These are phyloP conservation scores for Camponotus fellah DNA, from an alignment of 2,888 invertebrate species.

Conservation along the genomic window DNA sequence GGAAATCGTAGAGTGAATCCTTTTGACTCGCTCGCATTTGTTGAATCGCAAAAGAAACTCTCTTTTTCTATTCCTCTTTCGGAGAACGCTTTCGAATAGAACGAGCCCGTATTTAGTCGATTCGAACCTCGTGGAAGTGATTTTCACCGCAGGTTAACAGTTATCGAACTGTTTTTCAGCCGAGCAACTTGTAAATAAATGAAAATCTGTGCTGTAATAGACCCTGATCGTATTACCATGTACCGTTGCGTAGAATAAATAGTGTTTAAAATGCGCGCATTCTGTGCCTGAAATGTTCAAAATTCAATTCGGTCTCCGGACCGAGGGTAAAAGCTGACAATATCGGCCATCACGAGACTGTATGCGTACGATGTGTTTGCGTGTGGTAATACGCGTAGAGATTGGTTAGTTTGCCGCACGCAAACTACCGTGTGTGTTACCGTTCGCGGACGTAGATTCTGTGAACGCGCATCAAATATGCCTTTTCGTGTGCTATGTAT, in stretches of 20 bases:
- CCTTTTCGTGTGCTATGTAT: slow-evolving; percentile 59
- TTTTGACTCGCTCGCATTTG: not conserved
- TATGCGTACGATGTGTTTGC: slow-evolving; percentile 42
- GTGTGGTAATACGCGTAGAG: slow-evolving; percentile 30
- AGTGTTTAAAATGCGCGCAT: slow-evolving; percentile 67
- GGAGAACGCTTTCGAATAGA: not conserved
- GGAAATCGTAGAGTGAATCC: not conserved
- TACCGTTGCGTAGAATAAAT: slow-evolving; percentile 70
- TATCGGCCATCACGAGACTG: slow-evolving; percentile 40
- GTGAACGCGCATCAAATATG: slow-evolving; percentile 76
- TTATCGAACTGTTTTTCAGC: slow-evolving; percentile 61
- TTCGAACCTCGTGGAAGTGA: slow-evolving; percentile 30
- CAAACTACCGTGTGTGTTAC: not conserved
- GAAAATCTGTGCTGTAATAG: slow-evolving; percentile 69
- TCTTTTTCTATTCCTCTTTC: not conserved
- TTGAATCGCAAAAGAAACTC: not conserved
- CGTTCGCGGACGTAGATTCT: slow-evolving; percentile 49
- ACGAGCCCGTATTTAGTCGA: slow-evolving; percentile 10
- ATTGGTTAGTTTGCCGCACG: slow-evolving; percentile 41
- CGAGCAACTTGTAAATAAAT: slow-evolving; percentile 69
- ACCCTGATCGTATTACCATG: slow-evolving; percentile 72
- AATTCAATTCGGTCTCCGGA: slow-evolving; percentile 62
- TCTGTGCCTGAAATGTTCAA: slow-evolving; percentile 18
- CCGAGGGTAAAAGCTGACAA: slow-evolving; percentile 65
- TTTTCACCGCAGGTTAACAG: slow-evolving; percentile 45